Evolutionary conservation across 2,888 invertebrate species (phyloP).

Genomic region (Pseudanteris insignis): DNA sequence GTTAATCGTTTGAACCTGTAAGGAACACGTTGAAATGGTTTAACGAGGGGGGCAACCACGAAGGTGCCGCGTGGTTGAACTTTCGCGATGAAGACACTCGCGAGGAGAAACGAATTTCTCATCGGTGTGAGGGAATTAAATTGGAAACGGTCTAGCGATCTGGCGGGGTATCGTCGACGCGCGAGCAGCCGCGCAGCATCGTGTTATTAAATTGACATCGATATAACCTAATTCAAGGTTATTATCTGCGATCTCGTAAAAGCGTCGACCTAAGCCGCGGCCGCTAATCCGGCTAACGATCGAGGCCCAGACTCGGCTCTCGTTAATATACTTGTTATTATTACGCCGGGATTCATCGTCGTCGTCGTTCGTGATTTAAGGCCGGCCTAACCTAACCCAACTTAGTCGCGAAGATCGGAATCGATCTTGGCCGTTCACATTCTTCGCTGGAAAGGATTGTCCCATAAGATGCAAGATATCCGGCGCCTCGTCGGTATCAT

Average conservation of each 20-base stretch:
- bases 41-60: too few species aligned
- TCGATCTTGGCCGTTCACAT: slow-evolving; percentile 37
- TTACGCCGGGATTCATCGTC: slow-evolving; percentile 32
- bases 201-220: slow-evolving; percentile 35
- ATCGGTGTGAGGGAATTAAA: too few species aligned
- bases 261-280: slow-evolving; percentile 34
- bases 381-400: slow-evolving; percentile 39
- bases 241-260: slow-evolving; percentile 33
- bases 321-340: slow-evolving; percentile 43
- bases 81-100: too few species aligned
- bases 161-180: neutral
- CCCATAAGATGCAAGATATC: slow-evolving; percentile 56
- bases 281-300: slow-evolving; percentile 29
- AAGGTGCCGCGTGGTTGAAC: too few species aligned
- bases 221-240: slow-evolving; percentile 39
- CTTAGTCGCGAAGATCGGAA: slow-evolving; percentile 41
- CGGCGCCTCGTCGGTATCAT: slow-evolving; percentile 62
- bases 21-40: too few species aligned
- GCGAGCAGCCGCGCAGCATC: slow-evolving; percentile 5
- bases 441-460: slow-evolving; percentile 43
- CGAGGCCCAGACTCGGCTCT: slow-evolving; percentile 16
- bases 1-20: too few species aligned
- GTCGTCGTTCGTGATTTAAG: slow-evolving; percentile 27
- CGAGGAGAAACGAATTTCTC: too few species aligned
- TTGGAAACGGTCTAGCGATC: too few species aligned